These are phyloP conservation scores for Drosophila leonis DNA, from an alignment of 2,888 invertebrate genomes.

Conservation along the genomic window DNA sequence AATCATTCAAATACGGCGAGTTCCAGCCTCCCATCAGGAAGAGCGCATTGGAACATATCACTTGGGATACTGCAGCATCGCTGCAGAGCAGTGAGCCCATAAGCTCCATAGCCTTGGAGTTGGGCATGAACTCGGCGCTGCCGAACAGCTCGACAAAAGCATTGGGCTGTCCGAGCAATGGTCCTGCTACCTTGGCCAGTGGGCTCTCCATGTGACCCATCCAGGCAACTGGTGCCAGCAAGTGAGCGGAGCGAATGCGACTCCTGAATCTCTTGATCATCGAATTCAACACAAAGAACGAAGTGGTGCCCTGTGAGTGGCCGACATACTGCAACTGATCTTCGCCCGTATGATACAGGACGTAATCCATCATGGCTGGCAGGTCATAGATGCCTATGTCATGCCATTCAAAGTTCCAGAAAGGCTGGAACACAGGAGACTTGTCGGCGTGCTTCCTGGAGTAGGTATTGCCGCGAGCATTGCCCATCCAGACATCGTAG, in stretches of 20 bases:
- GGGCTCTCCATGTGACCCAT: slow-evolving; percentile 84
- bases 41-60: slow-evolving; percentile 64
- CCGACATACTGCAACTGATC: slow-evolving; percentile 64
- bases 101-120: slow-evolving; percentile 64
- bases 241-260: slow-evolving; percentile 72
- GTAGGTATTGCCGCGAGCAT: slow-evolving; percentile 80
- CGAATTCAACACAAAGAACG: slow-evolving; percentile 69
- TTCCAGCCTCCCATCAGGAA: slow-evolving; percentile 73
- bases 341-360: slow-evolving; percentile 61
- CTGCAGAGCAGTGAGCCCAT: slow-evolving; percentile 61
- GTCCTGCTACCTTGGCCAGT: slow-evolving; percentile 87
- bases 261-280: slow-evolving; percentile 65
- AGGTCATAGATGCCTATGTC: slow-evolving; percentile 77
- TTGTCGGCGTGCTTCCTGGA: slow-evolving; percentile 71
- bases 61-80: slow-evolving; percentile 56
- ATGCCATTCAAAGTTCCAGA: slow-evolving; percentile 82
- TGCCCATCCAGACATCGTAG: slow-evolving; percentile 82
- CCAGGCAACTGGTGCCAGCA: slow-evolving; percentile 77
- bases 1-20: slow-evolving; percentile 67
- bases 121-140: slow-evolving; percentile 76
- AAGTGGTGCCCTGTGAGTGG: slow-evolving; percentile 79
- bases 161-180: slow-evolving; percentile 82
- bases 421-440: slow-evolving; percentile 57
- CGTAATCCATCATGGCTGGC: slow-evolving; percentile 78
- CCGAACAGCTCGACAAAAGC: slow-evolving; percentile 72